Percentiles rank a stretch among this genome's conserved stretches.
These are phyloP conservation scores for Chymomyza caudatula DNA, from an alignment of 2,888 invertebrate genomes.

Conservation along the genomic window DNA sequence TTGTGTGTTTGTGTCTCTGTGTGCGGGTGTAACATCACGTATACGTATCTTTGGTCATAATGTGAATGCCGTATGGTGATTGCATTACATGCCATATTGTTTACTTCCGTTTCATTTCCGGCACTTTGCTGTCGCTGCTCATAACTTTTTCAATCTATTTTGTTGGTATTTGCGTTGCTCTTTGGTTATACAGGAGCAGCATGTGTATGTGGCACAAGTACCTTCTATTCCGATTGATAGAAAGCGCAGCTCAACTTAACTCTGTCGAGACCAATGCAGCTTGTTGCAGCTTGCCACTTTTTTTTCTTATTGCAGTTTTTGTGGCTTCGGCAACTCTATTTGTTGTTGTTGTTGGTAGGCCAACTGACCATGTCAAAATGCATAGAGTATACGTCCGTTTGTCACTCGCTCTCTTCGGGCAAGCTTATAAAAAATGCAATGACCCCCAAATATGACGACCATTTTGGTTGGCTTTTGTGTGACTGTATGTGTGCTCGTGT, in stretches of 20 bases:
- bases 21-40: slow-evolving; percentile 8
- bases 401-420: neutral
- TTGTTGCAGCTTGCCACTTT: slow-evolving; percentile 6
- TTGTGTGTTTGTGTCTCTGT: neutral
- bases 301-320: neutral
- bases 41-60: slow-evolving; percentile 21
- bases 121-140: slow-evolving; percentile 42
- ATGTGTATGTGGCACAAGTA: neutral
- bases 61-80: neutral
- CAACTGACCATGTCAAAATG: neutral
- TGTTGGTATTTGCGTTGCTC: neutral
- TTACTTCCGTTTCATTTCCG: slow-evolving; percentile 66
- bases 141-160: slow-evolving; percentile 61
- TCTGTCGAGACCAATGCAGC: neutral
- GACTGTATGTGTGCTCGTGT: neutral
- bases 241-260: neutral
- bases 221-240: neutral
- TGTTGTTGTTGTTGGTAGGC: neutral
- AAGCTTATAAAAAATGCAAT: neutral
- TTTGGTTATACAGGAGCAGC: neutral
- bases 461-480: neutral
- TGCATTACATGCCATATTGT: slow-evolving; percentile 32
- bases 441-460: neutral
- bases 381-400: neutral
- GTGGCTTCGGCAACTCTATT: too few species aligned